Percentiles rank a stretch among this genome's conserved stretches.
These are phyloP conservation scores for Tarsius wallacei DNA, from an alignment of 2,797 vertebrate genomes.

Conservation along the genomic window DNA sequence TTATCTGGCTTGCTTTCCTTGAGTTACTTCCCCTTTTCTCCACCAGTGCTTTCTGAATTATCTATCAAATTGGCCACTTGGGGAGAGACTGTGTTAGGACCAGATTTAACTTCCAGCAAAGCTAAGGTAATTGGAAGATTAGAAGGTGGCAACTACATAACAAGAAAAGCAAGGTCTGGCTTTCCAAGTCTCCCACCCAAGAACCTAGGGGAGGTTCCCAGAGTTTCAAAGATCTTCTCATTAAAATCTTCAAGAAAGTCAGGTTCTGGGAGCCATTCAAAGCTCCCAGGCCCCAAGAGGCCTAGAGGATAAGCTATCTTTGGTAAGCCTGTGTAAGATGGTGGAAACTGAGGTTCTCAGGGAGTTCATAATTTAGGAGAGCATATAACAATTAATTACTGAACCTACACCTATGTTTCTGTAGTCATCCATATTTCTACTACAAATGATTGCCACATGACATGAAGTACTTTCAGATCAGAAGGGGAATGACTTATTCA, in stretches of 20 bases:
- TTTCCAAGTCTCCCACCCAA: neutral
- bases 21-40: neutral
- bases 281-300: too few relatives aligned
- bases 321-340: constrained; percentile 95
- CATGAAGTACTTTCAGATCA: neutral
- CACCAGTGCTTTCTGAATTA: neutral
- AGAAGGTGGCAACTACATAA: neutral
- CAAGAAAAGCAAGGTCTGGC: neutral
- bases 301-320: constrained; percentile 94
- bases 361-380: constrained; percentile 95
- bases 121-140: too few relatives aligned
- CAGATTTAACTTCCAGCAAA: neutral
- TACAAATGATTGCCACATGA: neutral
- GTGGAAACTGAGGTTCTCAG: constrained; percentile 96
- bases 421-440: neutral
- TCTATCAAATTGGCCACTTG: neutral
- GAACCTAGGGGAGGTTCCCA: neutral
- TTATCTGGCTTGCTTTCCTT: neutral
- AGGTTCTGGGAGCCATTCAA: neutral
- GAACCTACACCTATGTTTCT: neutral
- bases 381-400: constrained; percentile 90
- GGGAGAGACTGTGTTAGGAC: neutral
- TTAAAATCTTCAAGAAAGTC: neutral
- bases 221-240: neutral
- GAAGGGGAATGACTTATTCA: neutral